Base-by-base conservation (phyloP, 2,888 invertebrate genomes). In the Phytoseiulus persimilis region DNA sequence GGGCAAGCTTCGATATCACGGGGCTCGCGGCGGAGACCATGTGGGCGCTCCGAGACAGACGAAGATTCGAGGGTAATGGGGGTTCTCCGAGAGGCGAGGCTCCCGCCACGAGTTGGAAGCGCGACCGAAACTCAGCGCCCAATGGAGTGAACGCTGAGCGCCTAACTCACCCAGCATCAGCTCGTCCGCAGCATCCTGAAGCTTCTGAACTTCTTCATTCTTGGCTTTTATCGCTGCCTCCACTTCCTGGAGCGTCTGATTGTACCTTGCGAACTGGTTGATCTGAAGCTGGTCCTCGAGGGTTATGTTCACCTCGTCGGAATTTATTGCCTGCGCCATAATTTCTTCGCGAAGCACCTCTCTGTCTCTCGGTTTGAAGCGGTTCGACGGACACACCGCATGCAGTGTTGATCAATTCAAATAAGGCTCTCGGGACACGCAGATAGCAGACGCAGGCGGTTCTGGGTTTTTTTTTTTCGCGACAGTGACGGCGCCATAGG, bases 251-350 rank as follows among this genome's bases (percentile, higher is more conserved):
- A 97, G 94, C 93, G 96, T 96, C 0, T 97, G 97, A 94, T 98
- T 98, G 91, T 96, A 95, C 90, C 97, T 95, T 0, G 99, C 99
- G 93, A 99, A 99, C 93, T 95, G 95, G 93, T 99, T 99, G 91
- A 99, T 99, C 94, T 97, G 97, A 92, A 97, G 96, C 93, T 99
- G 99, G 94, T 99, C 99, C 93, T 98, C 98, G 92, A 95, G 96
- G 0, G 97, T 96, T 91, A 99, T 98, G 93, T 98, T 96, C 90
- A 97, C 96, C 94, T 98, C 98, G 89, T 65, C 65, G 11, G 65
- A 95, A 95, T 92, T 97, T 11, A 65, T 23, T 65, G 65, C 28
- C 28, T 65, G 65, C 23, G 65, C 92, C 92, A 92, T 90, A 23
- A 91, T 11, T 32, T 14, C n/a, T 3, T 23, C 33, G 31, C 32